Base-by-base conservation (phyloP, 1,140 invertebrate genomes). In the Limonius californicus region DNA sequence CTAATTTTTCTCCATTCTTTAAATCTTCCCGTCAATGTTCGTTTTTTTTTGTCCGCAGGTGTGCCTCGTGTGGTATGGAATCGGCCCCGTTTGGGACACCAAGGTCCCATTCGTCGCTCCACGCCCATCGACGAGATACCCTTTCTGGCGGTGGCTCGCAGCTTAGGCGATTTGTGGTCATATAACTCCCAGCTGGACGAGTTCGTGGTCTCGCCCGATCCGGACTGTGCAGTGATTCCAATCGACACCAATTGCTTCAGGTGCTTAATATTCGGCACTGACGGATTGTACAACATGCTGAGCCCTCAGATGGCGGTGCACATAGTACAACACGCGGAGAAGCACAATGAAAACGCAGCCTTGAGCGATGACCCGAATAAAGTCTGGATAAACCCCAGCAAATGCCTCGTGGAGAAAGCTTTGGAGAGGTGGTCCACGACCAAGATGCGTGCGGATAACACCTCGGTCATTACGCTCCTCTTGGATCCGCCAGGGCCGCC, bases 51-150 rank as follows among this genome's bases (percentile, higher is more conserved):
- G 27, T 32, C 27, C 11, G 27, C 32, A 74, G 75, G 96, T 7
- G 94, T 99, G 0, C 92, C 94, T 6, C 80, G 96, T 59, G 96
- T 99, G 0, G 96, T 98, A 0, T 99, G 97, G 96, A 96, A 97
- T 76, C 83, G 95, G 68, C 94, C 94, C 2, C 81, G 89, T 19
- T 82, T 89, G 42, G 90, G 84, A 47, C 89, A 89, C 65, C 81
- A 83, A 72, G 92, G 92, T 12, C 92, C 92, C 12, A 89, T 94
- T 45, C 80, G 88, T 20, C 84, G 90, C 59, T 90, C 89, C 0
- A 94, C 92, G 1, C 86, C 85, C 0, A 92, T 96, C 69, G 95
- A 98, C 76, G 91, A 94, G 77, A 97, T 99, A 70, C 96, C 96
- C 0, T 99, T 99, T 75, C 79, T 99, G 53, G 95, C 96, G 42